A percentile compares a stretch with the other conserved stretches of the same genome.
Evolutionary conservation across 2,888 invertebrate genomes (phyloP).

Genomic region (Stenotaenia linearis): DNA sequence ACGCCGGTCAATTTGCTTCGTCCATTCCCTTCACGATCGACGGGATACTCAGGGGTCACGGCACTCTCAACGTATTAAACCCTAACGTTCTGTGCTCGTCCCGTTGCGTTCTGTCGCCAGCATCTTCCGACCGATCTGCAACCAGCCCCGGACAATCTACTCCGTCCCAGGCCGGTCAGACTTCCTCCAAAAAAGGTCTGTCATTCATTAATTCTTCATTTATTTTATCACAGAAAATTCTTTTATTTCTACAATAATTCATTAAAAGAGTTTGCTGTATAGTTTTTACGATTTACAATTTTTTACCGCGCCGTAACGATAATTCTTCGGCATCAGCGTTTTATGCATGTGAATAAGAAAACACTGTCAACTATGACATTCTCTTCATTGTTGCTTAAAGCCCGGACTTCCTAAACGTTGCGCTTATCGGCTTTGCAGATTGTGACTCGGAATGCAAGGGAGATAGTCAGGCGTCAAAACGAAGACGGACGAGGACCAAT

Average conservation of each 20-base stretch:
- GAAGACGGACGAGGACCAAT: slow-evolving; percentile 28
- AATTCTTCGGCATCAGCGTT: no score
- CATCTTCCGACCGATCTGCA: background rate
- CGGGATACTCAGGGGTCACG: slow-evolving; percentile 5
- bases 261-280: no score
- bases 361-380: no score
- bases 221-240: no score
- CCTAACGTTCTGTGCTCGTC: background rate
- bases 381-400: no score
- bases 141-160: background rate
- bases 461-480: background rate
- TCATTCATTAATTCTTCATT: no score
- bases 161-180: background rate
- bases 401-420: no score
- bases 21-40: slow-evolving; percentile 5
- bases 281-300: no score
- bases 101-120: background rate
- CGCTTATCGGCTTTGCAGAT: no score
- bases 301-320: no score
- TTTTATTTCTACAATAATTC: no score
- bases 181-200: background rate
- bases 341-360: no score
- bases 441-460: slow-evolving; percentile 16
- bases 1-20: background rate
- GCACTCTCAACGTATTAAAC: background rate